Conservation (phyloP, 2,113 vertebrate genomes). For the Mirza zaza region DNA sequence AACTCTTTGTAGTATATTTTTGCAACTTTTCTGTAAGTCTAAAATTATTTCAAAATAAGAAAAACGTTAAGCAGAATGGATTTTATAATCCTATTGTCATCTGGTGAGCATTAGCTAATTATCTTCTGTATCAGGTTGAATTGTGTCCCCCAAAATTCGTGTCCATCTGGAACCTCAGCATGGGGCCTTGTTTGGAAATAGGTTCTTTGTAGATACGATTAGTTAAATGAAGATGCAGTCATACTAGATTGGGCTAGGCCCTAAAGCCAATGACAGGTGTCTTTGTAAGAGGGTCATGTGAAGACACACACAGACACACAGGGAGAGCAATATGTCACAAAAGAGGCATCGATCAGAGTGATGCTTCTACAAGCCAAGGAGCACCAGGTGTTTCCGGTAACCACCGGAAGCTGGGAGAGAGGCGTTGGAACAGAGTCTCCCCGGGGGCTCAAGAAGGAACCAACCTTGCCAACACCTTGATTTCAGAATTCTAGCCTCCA, state of each 20-base stretch:
- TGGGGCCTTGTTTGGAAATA: not conserved
- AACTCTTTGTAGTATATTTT: not conserved
- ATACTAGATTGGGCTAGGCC: not conserved
- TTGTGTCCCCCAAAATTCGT: not conserved
- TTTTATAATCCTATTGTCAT: not conserved
- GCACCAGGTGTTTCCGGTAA: not conserved
- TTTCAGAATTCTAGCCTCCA: not conserved
- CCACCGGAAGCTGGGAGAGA: not conserved
- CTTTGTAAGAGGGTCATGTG: not conserved
- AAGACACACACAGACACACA: not conserved
- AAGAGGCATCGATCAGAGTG: not conserved
- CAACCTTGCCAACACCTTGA: not conserved
- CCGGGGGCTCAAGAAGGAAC: not conserved
- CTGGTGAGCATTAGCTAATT: not conserved
- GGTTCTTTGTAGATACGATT: not conserved
- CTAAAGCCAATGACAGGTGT: not conserved
- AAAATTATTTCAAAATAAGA: slow-evolving; percentile 38
- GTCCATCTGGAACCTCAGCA: not conserved
- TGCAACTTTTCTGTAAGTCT: slow-evolving; percentile 6
- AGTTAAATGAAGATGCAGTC: not conserved
- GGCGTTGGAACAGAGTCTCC: accelerated
- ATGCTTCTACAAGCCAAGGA: not conserved
- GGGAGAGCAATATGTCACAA: too few species aligned
- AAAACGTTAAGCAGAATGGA: not conserved
- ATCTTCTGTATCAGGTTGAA: not conserved